Evolutionary conservation across 2,888 invertebrate genomes (phyloP), one percentile per base, ranked within the genome.

Genomic region (Dasysyrphus tricinctus): DNA sequence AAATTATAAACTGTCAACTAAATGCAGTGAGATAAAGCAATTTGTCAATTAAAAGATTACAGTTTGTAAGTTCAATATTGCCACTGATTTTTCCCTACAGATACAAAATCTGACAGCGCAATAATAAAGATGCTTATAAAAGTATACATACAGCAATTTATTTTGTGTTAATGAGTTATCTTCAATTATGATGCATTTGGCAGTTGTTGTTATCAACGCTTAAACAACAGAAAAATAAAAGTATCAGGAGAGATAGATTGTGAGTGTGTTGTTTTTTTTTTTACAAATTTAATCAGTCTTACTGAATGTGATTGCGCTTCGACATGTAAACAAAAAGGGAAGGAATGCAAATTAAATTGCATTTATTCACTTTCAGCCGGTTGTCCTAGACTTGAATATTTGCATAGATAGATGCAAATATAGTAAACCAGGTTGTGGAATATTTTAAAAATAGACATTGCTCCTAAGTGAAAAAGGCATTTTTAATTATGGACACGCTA

Each of bases 241-340:
- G 14, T 8, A 24, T 7, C 8, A 49, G 19, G 37, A 47, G 67
- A 32, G 67, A 49, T 3, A 47, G 0, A 39, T 19, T 57, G n/a
- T n/a, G n/a, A n/a, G n/a, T n/a, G n/a, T 16, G 0, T 11, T 37
- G 5, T 59, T 16, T 8, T 34, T 57, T 4, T 16, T 57, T 34
- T 16, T n/a, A 54, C 59, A 80, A 80, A 74, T 59, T 42, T 57
- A 80, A 75, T 75, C 80, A 56, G 61, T 51, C 59, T 39, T 32
- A 16, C 74, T 74, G 12, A 69, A 51, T 29, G 39, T 69, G 74
- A 69, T 69, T 74, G 59, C 59, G 59, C 67, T 54, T 69, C 65
- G 65, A 47, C 79, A 63, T 16, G 29, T 56, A 80, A 74, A 80
- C 65, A 67, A 67, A n/a, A 57, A 57, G 65, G 47, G 69, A 69